Conservation (phyloP, 37 sponge, comb jelly and placozoan species). For the Agelas oroides region DNA sequence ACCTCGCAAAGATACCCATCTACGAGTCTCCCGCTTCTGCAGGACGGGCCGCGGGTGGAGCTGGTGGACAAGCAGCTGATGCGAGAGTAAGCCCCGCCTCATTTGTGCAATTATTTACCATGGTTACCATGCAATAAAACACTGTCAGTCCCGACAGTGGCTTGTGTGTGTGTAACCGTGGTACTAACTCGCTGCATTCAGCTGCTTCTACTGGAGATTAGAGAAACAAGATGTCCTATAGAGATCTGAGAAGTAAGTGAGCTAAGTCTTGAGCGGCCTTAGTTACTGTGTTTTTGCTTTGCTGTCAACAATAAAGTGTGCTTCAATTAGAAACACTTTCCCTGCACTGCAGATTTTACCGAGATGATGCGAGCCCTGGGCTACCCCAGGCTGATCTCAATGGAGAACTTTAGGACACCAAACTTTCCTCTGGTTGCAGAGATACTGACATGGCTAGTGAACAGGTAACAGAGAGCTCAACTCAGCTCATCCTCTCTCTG, state of each 20-base stretch:
- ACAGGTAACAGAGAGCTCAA: too few species aligned
- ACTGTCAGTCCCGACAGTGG: too few species aligned
- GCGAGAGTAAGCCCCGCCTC: neutral
- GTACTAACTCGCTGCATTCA: too few species aligned
- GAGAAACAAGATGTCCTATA: constrained; percentile 77
- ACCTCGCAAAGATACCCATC: constrained; percentile 4
- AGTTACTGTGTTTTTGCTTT: too few species aligned
- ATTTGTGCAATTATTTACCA: neutral
- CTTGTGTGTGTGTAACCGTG: too few species aligned
- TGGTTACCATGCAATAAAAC: constrained; percentile 18
- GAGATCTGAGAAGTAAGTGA: constrained; percentile 91
- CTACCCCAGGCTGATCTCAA: constrained; percentile 92
- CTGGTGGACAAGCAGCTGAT: neutral
- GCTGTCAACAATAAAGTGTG: neutral
- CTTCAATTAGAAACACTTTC: constrained; percentile 1
- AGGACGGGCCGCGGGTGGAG: neutral
- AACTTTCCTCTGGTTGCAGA: constrained; percentile 96
- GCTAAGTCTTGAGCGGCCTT: too few species aligned
- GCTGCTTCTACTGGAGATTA: too few species aligned
- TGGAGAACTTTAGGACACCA: constrained; percentile 98
- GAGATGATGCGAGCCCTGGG: constrained; percentile 97
- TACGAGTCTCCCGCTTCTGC: neutral
- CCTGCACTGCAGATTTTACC: constrained; percentile 81
- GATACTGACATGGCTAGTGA: constrained; percentile 90
- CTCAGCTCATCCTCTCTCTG: neutral